Percentiles rank a stretch among this genome's conserved stretches.
Evolutionary conservation across 2,113 vertebrate species (phyloP).

Genomic region (Coracopsis vasa): DNA sequence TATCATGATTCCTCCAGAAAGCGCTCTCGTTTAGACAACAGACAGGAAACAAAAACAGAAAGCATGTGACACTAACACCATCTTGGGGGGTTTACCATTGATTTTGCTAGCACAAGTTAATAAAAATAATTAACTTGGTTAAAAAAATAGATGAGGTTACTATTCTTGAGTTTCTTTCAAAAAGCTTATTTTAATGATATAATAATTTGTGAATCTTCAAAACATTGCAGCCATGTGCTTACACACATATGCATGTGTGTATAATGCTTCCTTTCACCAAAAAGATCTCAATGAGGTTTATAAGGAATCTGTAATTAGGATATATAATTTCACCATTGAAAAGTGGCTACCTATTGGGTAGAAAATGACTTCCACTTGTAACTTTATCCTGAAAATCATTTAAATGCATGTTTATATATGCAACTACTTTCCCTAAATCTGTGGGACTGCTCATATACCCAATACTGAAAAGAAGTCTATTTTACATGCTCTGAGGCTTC

Average conservation of each 20-base stretch:
- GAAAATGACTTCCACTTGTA: background rate
- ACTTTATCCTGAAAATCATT: background rate
- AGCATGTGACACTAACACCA: background rate
- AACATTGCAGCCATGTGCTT: background rate
- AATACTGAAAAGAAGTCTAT: background rate
- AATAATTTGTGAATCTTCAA: background rate
- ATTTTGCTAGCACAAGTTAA: background rate
- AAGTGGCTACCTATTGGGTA: background rate
- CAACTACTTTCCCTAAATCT: background rate
- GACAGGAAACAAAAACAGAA: background rate
- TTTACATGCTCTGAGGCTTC: background rate
- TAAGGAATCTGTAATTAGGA: background rate
- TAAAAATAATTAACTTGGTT: background rate
- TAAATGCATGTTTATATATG: background rate
- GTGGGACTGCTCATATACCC: background rate
- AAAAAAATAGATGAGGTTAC: background rate
- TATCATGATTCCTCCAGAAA: background rate
- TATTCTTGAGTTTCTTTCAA: background rate
- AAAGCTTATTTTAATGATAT: background rate
- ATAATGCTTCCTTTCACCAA: background rate
- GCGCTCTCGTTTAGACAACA: background rate
- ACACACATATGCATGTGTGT: accelerated
- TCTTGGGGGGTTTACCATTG: background rate
- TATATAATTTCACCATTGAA: background rate
- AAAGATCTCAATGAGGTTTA: background rate